Conservation (phyloP, 2,113 vertebrate species). For the Festucalex cinctus region DNA sequence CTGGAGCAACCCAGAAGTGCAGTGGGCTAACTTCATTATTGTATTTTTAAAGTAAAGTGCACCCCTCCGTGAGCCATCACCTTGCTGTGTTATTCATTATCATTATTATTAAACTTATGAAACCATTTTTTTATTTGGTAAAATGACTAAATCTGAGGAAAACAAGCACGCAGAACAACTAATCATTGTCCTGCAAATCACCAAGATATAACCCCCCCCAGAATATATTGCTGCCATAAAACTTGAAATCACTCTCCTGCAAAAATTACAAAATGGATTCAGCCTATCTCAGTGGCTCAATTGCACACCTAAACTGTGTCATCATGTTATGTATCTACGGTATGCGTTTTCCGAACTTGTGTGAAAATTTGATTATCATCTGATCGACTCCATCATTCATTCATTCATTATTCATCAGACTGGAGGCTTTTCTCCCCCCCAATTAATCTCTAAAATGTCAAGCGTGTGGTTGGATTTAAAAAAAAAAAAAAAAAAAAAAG, state of each 20-base stretch:
- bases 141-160: no score
- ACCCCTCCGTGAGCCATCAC: no score
- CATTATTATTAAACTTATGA: no score
- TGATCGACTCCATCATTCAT: background rate
- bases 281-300: background rate
- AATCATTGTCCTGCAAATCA: background rate
- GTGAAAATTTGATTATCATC: background rate
- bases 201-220: background rate
- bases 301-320: background rate
- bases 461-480: background rate
- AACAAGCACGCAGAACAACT: background rate
- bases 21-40: background rate
- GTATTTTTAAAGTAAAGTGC: no score
- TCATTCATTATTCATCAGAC: conserved; percentile 3
- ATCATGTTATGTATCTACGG: background rate
- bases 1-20: background rate
- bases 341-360: background rate
- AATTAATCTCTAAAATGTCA: background rate
- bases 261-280: background rate
- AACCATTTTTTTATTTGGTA: background rate
- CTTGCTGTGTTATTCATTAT: no score
- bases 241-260: background rate
- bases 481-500: background rate
- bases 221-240: background rate
- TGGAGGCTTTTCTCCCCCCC: background rate